Conservation (phyloP, 2,113 vertebrate genomes). For the Caretta caretta region DNA sequence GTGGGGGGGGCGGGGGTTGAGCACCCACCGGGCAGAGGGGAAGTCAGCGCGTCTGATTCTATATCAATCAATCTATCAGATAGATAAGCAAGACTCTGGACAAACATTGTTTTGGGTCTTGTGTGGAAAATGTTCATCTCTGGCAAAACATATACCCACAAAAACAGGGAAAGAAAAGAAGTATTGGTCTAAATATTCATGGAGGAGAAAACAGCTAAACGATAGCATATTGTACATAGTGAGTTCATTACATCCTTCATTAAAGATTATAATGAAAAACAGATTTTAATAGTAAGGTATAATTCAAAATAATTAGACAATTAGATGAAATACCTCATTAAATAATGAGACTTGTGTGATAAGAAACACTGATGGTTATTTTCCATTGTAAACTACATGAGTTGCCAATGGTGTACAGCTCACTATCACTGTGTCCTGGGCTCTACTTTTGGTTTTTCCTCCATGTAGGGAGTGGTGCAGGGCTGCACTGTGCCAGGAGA, state of each 20-base stretch:
- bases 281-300: conserved; percentile 55
- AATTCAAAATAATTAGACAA: conserved; percentile 64
- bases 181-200: neutral
- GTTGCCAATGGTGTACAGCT: neutral
- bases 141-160: neutral
- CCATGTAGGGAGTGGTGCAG: fast-evolving
- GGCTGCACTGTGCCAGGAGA: fast-evolving
- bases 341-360: conserved; percentile 31
- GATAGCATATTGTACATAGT: conserved; percentile 16
- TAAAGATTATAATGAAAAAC: conserved; percentile 69
- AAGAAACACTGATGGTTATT: neutral
- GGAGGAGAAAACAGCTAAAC: neutral
- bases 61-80: neutral
- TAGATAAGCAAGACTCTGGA: neutral
- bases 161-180: neutral
- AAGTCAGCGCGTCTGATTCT: no score
- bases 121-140: neutral
- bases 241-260: conserved; percentile 58
- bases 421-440: neutral
- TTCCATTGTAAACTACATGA: neutral
- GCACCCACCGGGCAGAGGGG: no score
- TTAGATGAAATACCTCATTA: conserved; percentile 47
- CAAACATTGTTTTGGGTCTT: neutral
- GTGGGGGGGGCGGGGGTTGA: no score
- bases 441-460: neutral